These are phyloP conservation scores for Entelurus aequoreus DNA, from an alignment of 2,113 vertebrate species.

Conservation along the genomic window DNA sequence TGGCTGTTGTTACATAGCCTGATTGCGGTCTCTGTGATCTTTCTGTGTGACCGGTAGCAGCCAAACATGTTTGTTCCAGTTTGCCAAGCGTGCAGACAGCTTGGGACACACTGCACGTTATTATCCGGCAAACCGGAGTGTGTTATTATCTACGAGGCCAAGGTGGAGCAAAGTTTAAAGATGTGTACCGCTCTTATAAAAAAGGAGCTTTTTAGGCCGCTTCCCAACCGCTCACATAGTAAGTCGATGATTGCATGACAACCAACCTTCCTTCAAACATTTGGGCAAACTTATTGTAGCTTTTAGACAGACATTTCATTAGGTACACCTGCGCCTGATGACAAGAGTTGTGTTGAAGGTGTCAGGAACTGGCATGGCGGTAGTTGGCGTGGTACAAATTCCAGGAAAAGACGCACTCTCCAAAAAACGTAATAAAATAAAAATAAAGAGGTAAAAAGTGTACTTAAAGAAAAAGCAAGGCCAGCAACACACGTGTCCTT, in stretches of 20 bases:
- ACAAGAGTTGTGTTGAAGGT: no score
- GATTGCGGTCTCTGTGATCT: background rate
- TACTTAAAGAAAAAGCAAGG: no score
- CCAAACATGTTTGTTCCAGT: conserved; percentile 53
- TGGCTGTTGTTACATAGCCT: background rate
- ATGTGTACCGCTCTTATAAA: background rate
- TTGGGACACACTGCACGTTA: conserved; percentile 28
- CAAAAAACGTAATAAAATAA: no score
- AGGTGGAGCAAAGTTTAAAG: conserved; percentile 17
- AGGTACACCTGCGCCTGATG: no score
- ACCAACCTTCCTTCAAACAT: background rate
- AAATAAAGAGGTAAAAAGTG: no score
- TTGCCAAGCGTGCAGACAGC: conserved; percentile 23
- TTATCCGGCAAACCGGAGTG: conserved; percentile 30
- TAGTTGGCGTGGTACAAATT: no score
- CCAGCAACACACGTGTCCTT: no score
- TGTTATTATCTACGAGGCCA: conserved; percentile 37
- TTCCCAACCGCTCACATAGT: background rate
- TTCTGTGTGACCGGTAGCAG: conserved; percentile 9
- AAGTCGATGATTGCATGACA: background rate
- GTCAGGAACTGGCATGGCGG: no score
- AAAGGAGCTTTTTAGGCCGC: background rate
- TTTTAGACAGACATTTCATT: no score
- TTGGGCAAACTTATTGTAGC: no score
- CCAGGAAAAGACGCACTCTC: no score